A percentile compares a stretch with the other conserved stretches of the same genome.
Conservation (phyloP, 2,113 vertebrate species). For the Copsychus sechellarum region DNA sequence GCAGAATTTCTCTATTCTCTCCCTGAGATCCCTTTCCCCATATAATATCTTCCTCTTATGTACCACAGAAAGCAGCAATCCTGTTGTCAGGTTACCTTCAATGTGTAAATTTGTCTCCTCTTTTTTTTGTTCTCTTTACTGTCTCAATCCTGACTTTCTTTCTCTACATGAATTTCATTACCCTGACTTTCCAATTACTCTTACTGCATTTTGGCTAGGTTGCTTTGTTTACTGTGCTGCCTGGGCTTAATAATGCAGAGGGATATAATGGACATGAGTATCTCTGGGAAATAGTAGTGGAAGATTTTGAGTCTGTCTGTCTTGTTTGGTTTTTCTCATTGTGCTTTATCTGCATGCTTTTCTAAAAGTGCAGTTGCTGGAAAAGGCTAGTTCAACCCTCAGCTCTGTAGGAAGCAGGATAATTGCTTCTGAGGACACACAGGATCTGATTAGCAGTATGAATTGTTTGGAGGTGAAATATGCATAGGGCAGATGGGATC, state of each 20-base stretch:
- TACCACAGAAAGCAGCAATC: not conserved
- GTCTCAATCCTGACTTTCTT: not conserved
- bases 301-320: not conserved
- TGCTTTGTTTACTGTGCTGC: not conserved
- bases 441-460: constrained; percentile 5
- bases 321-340: not conserved
- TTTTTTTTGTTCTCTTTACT: not conserved
- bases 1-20: not conserved
- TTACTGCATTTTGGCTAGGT: not conserved
- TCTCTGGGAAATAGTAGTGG: not conserved
- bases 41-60: not conserved
- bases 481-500: not conserved
- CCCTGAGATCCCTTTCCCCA: not conserved
- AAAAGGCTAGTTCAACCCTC: not conserved
- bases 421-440: not conserved
- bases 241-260: not conserved
- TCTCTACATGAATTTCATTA: not conserved
- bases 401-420: not conserved
- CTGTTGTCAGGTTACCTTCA: not conserved
- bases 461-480: constrained; percentile 23
- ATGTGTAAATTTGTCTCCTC: not conserved
- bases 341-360: not conserved
- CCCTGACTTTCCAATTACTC: not conserved
- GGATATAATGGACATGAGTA: not conserved
- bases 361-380: not conserved